Percentiles rank a stretch among this genome's conserved stretches.
These are phyloP conservation scores for Frankliniella fusca DNA, from an alignment of 2,888 invertebrate species.

Conservation along the genomic window DNA sequence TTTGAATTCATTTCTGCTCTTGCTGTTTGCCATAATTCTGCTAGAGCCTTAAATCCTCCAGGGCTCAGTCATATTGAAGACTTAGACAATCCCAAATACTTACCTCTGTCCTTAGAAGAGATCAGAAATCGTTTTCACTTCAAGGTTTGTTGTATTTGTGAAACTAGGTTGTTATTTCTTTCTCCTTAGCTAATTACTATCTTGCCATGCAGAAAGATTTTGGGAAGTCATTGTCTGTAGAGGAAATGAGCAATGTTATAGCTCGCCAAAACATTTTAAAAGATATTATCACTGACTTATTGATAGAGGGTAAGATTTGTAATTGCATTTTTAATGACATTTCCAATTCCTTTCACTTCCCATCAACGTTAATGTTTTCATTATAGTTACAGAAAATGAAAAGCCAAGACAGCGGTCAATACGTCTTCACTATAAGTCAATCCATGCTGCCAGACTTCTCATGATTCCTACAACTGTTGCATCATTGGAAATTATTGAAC, in stretches of 20 bases:
- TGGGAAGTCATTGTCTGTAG: not conserved
- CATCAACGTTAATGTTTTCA: not conserved
- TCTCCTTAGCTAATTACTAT: not conserved
- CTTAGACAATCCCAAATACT: not conserved
- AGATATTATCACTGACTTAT: not conserved
- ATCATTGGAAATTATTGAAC: not conserved
- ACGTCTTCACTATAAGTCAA: not conserved
- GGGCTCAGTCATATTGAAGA: not conserved
- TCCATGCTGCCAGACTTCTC: not conserved
- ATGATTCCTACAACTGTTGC: not conserved
- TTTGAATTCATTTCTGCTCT: constrained; percentile 1
- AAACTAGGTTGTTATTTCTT: not conserved
- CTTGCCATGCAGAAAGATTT: not conserved
- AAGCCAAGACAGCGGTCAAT: not conserved
- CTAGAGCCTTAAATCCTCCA: not conserved
- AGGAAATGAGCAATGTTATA: not conserved
- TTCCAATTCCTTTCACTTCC: not conserved
- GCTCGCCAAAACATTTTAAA: not conserved
- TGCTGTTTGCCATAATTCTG: not conserved
- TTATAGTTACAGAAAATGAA: not conserved
- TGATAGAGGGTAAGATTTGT: not conserved
- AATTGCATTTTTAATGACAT: not conserved
- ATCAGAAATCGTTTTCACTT: not conserved
- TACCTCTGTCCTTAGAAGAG: not conserved
- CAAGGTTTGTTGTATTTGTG: not conserved